Base-by-base conservation (phyloP, 2,113 vertebrate species). In the Polyodon spathula region DNA sequence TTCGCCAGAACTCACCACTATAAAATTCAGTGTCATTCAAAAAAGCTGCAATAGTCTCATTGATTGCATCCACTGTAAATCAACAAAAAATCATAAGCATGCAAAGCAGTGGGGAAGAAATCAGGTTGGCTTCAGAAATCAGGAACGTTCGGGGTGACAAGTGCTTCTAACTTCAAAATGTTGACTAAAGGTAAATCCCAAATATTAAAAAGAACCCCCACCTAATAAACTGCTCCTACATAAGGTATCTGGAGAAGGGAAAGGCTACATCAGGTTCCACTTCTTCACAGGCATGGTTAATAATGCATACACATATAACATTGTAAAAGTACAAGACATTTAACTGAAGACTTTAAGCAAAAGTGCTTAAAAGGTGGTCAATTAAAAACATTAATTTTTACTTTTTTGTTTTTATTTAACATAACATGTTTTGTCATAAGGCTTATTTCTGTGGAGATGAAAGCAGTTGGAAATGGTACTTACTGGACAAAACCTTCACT, bases 41-140 rank as follows among this genome's bases (percentile, higher is more conserved):
- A 91, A 92, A 93, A 95, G 86, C 93, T 89, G 89, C 90, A 90
- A 94, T 84, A 92, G 94, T 98, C 84, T 98, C 96, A 98, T 98
- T 98, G 92, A 97, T 88, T 90, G 92, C 90, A 91, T 97, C 92
- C 93, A 95, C 96, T 98, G 94, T 88, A 98, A 98, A 88, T 97
- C 79, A 94, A 95, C 84, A 97, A 75, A 93, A 92, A 84, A 88
- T 84, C 70, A 86, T 87, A 89, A 86, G 84, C 85, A 87, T 66
- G 71, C 65, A 83, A 79, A 74, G 86, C 46, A 63, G 66, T 73
- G 71, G 79, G 68, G 71, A 78, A 74, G 71, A 78, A 73, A 80
- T 72, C 65, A 83, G 79, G 7, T 12, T 8, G 12, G 43, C 43
- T 44, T 44, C 43, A 44, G 43, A 44, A 7, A 44, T 8, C 12